Base-by-base conservation (phyloP, 2,888 invertebrate species). In the Caradrina clavipalpis region DNA sequence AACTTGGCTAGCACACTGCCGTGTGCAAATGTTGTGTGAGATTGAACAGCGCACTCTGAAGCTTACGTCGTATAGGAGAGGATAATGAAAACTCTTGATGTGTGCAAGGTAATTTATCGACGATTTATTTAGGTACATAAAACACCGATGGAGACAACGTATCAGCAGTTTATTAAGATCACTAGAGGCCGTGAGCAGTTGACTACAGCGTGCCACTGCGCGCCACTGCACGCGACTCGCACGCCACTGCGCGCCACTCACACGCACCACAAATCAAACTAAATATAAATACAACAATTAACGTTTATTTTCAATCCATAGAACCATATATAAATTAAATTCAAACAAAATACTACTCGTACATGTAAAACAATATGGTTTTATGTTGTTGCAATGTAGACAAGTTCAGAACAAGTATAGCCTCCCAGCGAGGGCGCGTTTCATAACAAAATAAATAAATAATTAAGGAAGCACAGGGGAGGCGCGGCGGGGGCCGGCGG, bases 271-370 rank as follows among this genome's bases (percentile, higher is more conserved):
- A 88, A 89, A 90, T 88, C 93, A 92, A 92, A 93, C 90, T 89
- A 90, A 90, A 84, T 87, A 88, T 91, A 92, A 91, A 91, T 95
- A 95, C 95, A 95, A 95, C 94, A 95, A 93, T 93, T 93, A 95
- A 95, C 94, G 90, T 95, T 95, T 95, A 95, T 95, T 95, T 88
- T 95, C 93, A 95, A 94, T 95, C 94, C 95, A 95, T 92, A 94
- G 94, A 94, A 95, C 95, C 95, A 94, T 94, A 84, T 84, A 94
- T 94, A 93, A 93, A 93, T 94, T 90, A 94, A 92, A 92, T 87
- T 92, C 91, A 94, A 94, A 92, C 90, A 90, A 93, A 94, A 92
- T 92, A 92, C 94, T 94, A 95, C 92, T 91, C 88, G 89, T 92
- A 93, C 90, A 91, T 87, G 87, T 89, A 90, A 91, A 91, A 93